A percentile compares a stretch with the other conserved stretches of the same genome.
Evolutionary conservation across 2,113 vertebrate genomes (phyloP).

Genomic region (Odocoileus virginianus): DNA sequence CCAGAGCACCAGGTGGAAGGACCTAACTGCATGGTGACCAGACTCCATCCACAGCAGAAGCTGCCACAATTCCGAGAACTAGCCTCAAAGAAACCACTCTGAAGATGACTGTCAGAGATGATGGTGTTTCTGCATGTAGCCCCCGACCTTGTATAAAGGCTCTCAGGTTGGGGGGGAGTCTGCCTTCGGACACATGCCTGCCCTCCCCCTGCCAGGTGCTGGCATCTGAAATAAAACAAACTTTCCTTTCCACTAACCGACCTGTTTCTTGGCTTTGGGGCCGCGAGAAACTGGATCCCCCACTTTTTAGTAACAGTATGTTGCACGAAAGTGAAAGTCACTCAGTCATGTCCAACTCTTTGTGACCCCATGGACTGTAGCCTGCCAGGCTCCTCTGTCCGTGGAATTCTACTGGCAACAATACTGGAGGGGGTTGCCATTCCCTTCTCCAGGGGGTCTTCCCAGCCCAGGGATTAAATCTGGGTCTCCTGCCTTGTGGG

Average conservation of each 20-base stretch:
- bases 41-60: neutral
- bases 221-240: too few species aligned
- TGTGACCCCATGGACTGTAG: rapidly evolving
- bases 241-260: too few species aligned
- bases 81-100: neutral
- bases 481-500: neutral
- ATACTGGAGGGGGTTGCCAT: neutral
- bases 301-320: neutral
- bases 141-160: neutral
- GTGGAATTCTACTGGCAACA: neutral
- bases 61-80: neutral
- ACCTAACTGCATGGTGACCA: neutral
- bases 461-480: neutral
- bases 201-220: too few species aligned
- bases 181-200: neutral
- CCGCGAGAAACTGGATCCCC: neutral
- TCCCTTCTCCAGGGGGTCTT: neutral
- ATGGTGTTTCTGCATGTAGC: neutral
- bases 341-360: neutral
- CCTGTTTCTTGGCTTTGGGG: neutral
- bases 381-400: neutral
- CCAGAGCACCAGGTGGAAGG: neutral
- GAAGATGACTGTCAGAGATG: neutral
- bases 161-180: neutral
- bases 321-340: neutral